These are phyloP conservation scores for Madoqua kirkii DNA, from an alignment of 2,113 vertebrate genomes.

Conservation along the genomic window DNA sequence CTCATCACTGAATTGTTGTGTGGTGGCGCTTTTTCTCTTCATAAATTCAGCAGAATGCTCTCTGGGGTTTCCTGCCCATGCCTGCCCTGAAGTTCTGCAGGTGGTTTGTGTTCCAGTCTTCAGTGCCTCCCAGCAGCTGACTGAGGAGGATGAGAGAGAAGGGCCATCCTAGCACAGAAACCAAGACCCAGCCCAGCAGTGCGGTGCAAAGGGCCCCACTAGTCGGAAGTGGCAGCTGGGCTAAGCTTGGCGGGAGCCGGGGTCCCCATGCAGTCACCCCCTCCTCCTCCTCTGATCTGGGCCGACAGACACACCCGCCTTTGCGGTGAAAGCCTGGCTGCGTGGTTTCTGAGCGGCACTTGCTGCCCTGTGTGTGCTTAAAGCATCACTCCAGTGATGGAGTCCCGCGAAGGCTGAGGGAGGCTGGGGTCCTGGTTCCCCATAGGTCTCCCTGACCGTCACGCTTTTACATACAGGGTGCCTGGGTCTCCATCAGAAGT, in stretches of 20 bases:
- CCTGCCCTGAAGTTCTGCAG: background rate
- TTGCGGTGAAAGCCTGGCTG: background rate
- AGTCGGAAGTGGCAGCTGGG: background rate
- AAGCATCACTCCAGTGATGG: too few species aligned
- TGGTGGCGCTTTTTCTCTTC: background rate
- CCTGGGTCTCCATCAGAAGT: background rate
- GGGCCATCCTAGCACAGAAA: background rate
- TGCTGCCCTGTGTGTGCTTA: background rate
- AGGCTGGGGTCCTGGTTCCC: background rate
- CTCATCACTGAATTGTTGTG: background rate
- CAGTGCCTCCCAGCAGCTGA: background rate
- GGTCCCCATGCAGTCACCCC: background rate
- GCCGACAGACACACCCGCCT: accelerated
- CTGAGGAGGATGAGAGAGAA: background rate
- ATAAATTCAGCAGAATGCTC: background rate
- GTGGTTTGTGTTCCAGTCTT: background rate
- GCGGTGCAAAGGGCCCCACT: background rate
- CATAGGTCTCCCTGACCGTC: background rate
- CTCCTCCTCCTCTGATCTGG: background rate
- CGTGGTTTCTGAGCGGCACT: background rate
- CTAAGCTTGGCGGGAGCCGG: background rate
- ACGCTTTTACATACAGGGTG: background rate
- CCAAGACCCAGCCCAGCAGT: background rate
- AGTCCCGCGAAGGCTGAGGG: accelerated
- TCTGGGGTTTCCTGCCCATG: background rate